Conservation (phyloP, 2,113 vertebrate genomes). For the Pangasianodon gigas region DNA sequence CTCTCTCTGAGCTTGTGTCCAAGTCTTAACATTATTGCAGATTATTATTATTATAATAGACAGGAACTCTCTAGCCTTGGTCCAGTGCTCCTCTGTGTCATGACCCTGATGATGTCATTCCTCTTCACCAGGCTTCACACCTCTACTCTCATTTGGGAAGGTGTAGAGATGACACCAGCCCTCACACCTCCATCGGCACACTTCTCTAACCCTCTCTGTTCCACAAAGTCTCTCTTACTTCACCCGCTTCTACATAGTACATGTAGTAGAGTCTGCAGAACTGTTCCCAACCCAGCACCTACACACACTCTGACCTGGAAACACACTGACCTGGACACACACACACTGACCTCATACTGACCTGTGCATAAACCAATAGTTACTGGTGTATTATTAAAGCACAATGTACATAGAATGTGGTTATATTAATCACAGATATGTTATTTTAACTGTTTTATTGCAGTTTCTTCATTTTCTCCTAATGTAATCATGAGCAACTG, state of each 20-base stretch:
- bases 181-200: slow-evolving; percentile 29
- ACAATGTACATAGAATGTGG: background rate
- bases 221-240: background rate
- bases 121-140: slow-evolving; percentile 5
- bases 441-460: background rate
- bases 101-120: slow-evolving; percentile 12
- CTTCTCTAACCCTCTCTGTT: slow-evolving; percentile 2
- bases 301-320: slow-evolving; percentile 34
- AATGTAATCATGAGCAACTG: background rate
- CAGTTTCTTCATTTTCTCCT: background rate
- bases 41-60: background rate
- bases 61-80: background rate
- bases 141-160: slow-evolving; percentile 32
- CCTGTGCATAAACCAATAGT: background rate
- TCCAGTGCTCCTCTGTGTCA: background rate
- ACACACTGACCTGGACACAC: slow-evolving; percentile 35
- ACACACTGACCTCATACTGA: slow-evolving; percentile 17
- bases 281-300: slow-evolving; percentile 47
- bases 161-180: slow-evolving; percentile 45
- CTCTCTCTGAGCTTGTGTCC: background rate
- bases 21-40: background rate
- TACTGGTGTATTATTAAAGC: background rate
- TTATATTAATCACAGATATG: background rate
- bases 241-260: background rate
- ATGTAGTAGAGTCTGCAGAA: background rate